A percentile compares a stretch with the other conserved stretches of the same genome.
Conservation (phyloP, 2,888 invertebrate species). For the Lasioglossum marginatum region DNA sequence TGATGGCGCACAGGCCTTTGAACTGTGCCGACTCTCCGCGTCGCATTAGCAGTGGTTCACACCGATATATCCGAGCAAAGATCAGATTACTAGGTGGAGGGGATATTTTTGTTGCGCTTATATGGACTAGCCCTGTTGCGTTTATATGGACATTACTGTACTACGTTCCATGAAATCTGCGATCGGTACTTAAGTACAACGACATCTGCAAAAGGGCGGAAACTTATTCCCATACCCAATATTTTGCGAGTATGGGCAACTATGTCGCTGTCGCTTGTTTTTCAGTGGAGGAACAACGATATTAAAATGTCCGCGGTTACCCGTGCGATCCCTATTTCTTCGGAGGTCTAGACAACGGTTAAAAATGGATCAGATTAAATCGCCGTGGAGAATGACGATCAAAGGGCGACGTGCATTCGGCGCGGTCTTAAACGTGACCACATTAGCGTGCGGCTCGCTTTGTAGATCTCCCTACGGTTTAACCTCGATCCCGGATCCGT, state of each 20-base stretch:
- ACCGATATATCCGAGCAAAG: too few species aligned
- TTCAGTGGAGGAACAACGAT: not conserved
- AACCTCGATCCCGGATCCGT: constrained; percentile 61
- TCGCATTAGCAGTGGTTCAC: too few species aligned
- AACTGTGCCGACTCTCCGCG: too few species aligned
- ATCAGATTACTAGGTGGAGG: too few species aligned
- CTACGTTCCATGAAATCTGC: too few species aligned
- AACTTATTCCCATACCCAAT: too few species aligned
- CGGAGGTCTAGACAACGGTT: not conserved
- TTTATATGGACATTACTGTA: too few species aligned
- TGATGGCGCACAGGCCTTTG: too few species aligned
- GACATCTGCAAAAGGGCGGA: too few species aligned
- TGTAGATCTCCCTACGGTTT: constrained; percentile 53
- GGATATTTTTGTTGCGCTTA: too few species aligned
- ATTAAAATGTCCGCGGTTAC: not conserved
- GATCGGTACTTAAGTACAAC: too few species aligned
- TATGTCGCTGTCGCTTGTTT: not conserved
- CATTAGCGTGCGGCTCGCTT: constrained; percentile 59
- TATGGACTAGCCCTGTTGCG: too few species aligned
- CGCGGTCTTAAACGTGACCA: constrained; percentile 55
- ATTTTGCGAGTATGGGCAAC: not conserved
- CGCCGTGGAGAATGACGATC: constrained; percentile 26
- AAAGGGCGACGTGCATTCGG: constrained; percentile 43
- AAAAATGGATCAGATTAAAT: constrained; percentile 41
- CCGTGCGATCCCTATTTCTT: not conserved